Evolutionary conservation across 2,113 vertebrate species (phyloP).

Genomic region (Oncorhynchus mykiss): DNA sequence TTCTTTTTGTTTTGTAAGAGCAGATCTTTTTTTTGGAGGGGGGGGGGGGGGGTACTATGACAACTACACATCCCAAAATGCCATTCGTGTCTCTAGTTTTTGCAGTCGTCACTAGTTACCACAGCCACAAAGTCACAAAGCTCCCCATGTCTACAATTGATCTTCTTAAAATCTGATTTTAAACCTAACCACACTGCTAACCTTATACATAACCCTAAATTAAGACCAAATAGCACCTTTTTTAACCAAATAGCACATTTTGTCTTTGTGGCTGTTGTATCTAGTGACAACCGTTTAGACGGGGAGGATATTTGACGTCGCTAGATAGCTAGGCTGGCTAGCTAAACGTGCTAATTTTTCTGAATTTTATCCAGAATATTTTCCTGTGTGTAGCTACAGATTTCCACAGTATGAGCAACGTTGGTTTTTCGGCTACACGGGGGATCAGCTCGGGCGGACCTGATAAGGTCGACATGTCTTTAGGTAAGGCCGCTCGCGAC

Average conservation of each 20-base stretch:
- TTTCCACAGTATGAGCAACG: conserved; percentile 58
- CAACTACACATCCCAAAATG: conserved; percentile 50
- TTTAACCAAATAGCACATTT: too few relatives aligned
- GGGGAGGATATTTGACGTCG: background rate
- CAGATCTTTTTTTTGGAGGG: background rate
- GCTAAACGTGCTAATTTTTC: background rate
- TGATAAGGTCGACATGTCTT: conserved; percentile 95
- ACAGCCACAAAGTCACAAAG: too few relatives aligned
- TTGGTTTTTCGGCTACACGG: conserved; percentile 54
- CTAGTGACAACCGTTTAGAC: too few relatives aligned
- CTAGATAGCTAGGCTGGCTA: background rate
- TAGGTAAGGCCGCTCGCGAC: conserved; percentile 77
- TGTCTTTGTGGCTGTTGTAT: too few relatives aligned
- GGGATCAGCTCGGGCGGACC: conserved; percentile 63
- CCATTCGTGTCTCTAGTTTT: background rate
- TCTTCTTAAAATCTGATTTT: too few relatives aligned
- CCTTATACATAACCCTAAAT: too few relatives aligned
- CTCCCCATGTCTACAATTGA: too few relatives aligned
- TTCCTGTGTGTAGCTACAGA: too few relatives aligned
- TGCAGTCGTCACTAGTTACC: background rate
- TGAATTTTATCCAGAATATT: background rate
- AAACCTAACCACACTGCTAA: too few relatives aligned
- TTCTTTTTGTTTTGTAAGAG: conserved; percentile 45
- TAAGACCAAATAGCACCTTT: too few relatives aligned
- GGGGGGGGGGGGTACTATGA: rapidly evolving